phyloP scores from a whole-genome alignment of 2,888 invertebrate species.

The Corythucha ciliata region DNA sequence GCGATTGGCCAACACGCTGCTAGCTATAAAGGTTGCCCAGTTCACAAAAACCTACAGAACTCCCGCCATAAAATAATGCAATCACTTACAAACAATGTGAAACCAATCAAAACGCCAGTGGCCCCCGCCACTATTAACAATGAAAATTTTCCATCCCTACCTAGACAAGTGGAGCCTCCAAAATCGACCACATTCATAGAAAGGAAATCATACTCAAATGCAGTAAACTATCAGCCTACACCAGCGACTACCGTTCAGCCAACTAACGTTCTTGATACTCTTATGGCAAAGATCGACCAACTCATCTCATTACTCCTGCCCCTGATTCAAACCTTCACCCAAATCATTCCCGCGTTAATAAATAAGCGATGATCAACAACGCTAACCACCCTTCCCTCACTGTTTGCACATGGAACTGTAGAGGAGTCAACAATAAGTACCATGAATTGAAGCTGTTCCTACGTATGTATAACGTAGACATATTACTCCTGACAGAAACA shows the following conservation, averaged over 20 bases:
- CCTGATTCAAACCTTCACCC: constrained; percentile 9
- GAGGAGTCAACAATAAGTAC: constrained; percentile 7
- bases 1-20: constrained; percentile 24
- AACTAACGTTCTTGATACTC: constrained; percentile 6
- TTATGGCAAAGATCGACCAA: constrained; percentile 6
- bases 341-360: constrained; percentile 7
- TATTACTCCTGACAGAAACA: constrained; percentile 12
- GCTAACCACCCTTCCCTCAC: constrained; percentile 4
- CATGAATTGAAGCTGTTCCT: constrained; percentile 4
- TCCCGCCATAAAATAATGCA: constrained; percentile 8
- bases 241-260: no score
- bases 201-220: constrained; percentile 5
- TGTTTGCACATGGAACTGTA: constrained; percentile 13
- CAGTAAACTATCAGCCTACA: constrained; percentile 3
- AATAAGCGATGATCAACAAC: constrained; percentile 9
- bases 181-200: neutral
- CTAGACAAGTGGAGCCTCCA: constrained; percentile 2
- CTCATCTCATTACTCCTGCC: constrained; percentile 5
- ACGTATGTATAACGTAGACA: no score
- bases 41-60: constrained; percentile 10
- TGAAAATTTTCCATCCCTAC: constrained; percentile 2
- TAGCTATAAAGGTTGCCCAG: constrained; percentile 12
- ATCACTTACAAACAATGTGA: no score
- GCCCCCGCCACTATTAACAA: neutral
- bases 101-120: no score